phyloP scores from a whole-genome alignment of 2,888 invertebrate species.

The Caenorhabditis virilis region DNA sequence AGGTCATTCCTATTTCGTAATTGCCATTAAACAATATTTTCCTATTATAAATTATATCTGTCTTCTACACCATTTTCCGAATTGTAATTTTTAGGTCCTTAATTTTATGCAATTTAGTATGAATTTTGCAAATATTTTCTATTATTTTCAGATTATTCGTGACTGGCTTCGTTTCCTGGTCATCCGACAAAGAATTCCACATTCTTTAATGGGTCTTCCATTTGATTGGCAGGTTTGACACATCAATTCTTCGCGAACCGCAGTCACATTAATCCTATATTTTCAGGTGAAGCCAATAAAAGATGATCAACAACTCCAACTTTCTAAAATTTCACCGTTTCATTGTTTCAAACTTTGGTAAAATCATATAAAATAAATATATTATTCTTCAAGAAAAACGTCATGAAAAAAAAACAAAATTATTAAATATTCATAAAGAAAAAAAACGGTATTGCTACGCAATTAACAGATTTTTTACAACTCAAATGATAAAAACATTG shows the following conservation, averaged over 20 bases:
- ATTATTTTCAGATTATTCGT: slow-evolving; percentile 44
- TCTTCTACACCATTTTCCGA: no score
- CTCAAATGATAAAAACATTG: neutral
- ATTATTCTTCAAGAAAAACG: neutral
- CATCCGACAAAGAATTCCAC: slow-evolving; percentile 61
- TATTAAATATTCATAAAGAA: neutral
- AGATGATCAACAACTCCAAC: slow-evolving; percentile 37
- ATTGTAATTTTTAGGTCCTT: neutral
- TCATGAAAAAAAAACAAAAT: no score
- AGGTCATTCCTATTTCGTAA: no score
- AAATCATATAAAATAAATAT: neutral
- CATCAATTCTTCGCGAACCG: neutral
- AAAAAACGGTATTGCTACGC: neutral
- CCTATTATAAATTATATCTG: no score
- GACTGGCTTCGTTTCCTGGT: slow-evolving; percentile 62
- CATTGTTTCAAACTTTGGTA: slow-evolving; percentile 48
- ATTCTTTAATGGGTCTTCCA: slow-evolving; percentile 53
- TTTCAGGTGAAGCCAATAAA: slow-evolving; percentile 44
- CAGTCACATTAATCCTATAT: neutral
- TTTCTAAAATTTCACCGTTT: slow-evolving; percentile 43
- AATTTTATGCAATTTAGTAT: no score
- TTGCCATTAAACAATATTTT: no score
- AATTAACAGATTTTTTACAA: no score
- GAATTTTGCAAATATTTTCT: no score
- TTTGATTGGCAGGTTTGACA: slow-evolving; percentile 58